A percentile compares a stretch with the other conserved stretches of the same genome.
phyloP scores from a whole-genome alignment of 2,797 vertebrate species.

The Acanthornis magna region DNA sequence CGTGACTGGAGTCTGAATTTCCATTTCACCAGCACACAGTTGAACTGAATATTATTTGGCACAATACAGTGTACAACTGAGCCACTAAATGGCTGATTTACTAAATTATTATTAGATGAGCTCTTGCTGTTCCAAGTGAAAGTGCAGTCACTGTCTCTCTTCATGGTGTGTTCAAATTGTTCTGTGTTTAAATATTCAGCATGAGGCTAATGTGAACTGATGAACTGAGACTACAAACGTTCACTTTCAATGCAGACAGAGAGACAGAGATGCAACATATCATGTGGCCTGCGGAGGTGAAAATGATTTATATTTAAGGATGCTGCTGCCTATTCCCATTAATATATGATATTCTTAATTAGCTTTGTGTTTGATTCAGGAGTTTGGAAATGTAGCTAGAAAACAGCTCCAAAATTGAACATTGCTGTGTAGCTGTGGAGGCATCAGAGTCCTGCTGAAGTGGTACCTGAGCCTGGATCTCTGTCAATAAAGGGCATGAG shows the following conservation, averaged over 20 bases:
- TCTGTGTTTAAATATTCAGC: slow-evolving; percentile 87
- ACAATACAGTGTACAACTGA: slow-evolving; percentile 73
- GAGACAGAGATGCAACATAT: slow-evolving; percentile 74
- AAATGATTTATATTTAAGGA: slow-evolving; percentile 80
- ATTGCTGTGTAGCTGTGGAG: background rate
- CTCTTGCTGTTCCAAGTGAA: slow-evolving; percentile 79
- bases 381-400: slow-evolving; percentile 10
- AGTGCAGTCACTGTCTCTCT: slow-evolving; percentile 78
- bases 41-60: slow-evolving; percentile 75
- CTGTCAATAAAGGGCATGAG: background rate
- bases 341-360: slow-evolving; percentile 74
- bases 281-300: slow-evolving; percentile 74
- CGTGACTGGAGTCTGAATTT: slow-evolving; percentile 70
- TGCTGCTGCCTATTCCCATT: slow-evolving; percentile 72
- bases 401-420: background rate
- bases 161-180: slow-evolving; percentile 83
- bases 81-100: slow-evolving; percentile 83
- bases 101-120: slow-evolving; percentile 83
- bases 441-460: background rate
- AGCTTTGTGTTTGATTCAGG: slow-evolving; percentile 64
- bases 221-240: slow-evolving; percentile 83
- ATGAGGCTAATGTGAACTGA: slow-evolving; percentile 86
- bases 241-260: slow-evolving; percentile 78
- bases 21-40: slow-evolving; percentile 68
- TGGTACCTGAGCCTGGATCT: background rate